Evolutionary conservation across 1,140 invertebrate genomes (phyloP).

Genomic region (Tetragnatha versicolor): DNA sequence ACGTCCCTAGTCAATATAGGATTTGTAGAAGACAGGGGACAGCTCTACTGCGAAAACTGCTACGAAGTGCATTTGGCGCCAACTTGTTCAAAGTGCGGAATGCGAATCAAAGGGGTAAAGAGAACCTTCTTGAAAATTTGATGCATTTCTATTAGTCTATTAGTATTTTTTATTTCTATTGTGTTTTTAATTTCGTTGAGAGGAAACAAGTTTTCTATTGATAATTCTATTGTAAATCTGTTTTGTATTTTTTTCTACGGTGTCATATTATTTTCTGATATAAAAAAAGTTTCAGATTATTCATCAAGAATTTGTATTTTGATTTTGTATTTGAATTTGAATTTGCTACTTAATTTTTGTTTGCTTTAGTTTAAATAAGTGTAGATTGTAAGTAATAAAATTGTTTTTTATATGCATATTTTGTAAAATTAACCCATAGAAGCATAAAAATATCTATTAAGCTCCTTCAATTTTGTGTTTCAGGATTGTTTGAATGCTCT

Average conservation of each 20-base stretch:
- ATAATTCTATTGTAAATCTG: neutral
- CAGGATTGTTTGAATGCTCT: conserved; percentile 97
- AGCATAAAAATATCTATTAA: neutral
- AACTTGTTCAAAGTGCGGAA: conserved; percentile 88
- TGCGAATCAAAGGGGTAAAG: conserved; percentile 87
- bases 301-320: neutral
- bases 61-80: conserved; percentile 97
- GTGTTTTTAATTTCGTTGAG: too few species aligned
- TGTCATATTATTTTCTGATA: too few species aligned
- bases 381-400: neutral
- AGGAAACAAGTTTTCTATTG: too few species aligned
- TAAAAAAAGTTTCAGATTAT: too few species aligned
- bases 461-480: conserved; percentile 59
- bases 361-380: neutral
- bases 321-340: neutral
- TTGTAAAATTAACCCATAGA: too few species aligned
- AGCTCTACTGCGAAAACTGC: conserved; percentile 95
- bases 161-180: too few species aligned
- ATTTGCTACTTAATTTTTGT: neutral
- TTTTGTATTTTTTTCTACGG: too few species aligned
- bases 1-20: conserved; percentile 92
- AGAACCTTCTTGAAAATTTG: too few species aligned
- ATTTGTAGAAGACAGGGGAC: conserved; percentile 95
- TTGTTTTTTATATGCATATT: too few species aligned
- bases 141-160: too few species aligned